Evolutionary conservation across 2,888 invertebrate genomes (phyloP).

Genomic region (Tenthredo livida): DNA sequence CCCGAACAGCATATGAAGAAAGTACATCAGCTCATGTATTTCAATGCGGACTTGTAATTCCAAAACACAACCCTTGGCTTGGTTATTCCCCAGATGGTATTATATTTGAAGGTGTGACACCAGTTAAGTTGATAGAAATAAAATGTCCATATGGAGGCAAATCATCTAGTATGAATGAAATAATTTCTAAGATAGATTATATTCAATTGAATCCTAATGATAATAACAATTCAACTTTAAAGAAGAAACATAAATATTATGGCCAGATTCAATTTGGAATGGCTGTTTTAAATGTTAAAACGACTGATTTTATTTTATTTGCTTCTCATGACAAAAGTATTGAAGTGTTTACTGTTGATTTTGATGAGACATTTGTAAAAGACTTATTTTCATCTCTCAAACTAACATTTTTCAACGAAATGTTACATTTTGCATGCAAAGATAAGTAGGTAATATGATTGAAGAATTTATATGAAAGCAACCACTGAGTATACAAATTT

Average conservation of each 20-base stretch:
- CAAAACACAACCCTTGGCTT: too few relatives aligned
- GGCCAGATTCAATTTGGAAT: slow-evolving; percentile 31
- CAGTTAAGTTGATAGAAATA: too few relatives aligned
- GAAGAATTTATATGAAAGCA: too few relatives aligned
- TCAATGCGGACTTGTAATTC: too few relatives aligned
- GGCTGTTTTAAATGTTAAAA: neutral
- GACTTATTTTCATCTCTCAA: neutral
- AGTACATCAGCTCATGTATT: too few relatives aligned
- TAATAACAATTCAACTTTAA: neutral
- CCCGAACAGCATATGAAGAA: too few relatives aligned
- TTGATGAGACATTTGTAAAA: neutral
- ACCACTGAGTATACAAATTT: too few relatives aligned
- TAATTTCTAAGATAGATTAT: too few relatives aligned
- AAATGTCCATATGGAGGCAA: too few relatives aligned
- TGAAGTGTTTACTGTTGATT: neutral
- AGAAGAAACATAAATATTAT: slow-evolving; percentile 28
- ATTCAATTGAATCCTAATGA: neutral
- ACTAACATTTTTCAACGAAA: neutral
- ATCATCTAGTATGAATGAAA: too few relatives aligned
- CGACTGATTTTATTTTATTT: slow-evolving; percentile 1
- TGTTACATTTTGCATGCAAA: slow-evolving; percentile 6
- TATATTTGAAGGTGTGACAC: too few relatives aligned
- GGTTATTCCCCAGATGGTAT: too few relatives aligned
- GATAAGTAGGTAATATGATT: neutral
- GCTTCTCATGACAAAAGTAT: slow-evolving; percentile 27